Conservation (phyloP, 2,888 invertebrate genomes). For the Lasioglossum oenotherae region DNA sequence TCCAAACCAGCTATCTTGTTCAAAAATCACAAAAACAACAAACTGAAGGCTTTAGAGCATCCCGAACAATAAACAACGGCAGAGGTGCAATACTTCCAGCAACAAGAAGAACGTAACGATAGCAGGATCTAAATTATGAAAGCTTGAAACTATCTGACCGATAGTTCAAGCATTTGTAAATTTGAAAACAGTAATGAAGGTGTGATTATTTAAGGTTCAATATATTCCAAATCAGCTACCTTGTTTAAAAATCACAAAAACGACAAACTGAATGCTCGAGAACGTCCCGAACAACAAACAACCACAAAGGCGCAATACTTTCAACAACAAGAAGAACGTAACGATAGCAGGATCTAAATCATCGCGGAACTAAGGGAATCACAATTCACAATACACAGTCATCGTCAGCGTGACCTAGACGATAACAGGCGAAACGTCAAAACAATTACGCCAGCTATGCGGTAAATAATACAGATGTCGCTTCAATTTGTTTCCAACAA, state of each 20-base stretch:
- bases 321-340: neutral
- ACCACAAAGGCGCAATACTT: neutral
- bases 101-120: neutral
- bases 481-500: conserved; percentile 31
- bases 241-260: neutral
- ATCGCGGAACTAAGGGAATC: conserved; percentile 8
- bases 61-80: neutral
- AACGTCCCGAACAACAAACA: neutral
- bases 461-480: conserved; percentile 45
- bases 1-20: neutral
- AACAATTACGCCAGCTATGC: conserved; percentile 10
- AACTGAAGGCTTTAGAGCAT: neutral
- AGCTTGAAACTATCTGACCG: too few species aligned
- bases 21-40: neutral
- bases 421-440: neutral
- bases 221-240: neutral
- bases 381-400: conserved; percentile 17
- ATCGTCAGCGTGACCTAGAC: neutral
- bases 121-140: neutral
- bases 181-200: too few species aligned
- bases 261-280: neutral
- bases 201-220: neutral
- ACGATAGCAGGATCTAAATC: neutral
- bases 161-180: too few species aligned
- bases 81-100: neutral